Percentiles rank a stretch among this genome's conserved stretches.
These are phyloP conservation scores for Crioceris asparagi DNA, from an alignment of 2,888 invertebrate genomes.

Conservation along the genomic window DNA sequence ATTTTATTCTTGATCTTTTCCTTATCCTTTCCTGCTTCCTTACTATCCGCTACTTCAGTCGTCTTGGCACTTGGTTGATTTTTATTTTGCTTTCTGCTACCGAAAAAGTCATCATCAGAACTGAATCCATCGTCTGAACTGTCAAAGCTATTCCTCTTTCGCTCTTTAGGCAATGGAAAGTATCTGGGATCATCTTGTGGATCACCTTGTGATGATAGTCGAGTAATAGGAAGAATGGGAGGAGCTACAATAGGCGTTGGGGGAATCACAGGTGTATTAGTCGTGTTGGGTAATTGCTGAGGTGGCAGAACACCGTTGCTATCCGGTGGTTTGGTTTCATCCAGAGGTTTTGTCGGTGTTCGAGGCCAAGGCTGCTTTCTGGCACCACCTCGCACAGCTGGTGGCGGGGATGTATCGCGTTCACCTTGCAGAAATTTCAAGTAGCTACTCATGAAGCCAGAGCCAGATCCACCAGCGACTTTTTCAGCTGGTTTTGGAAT, in stretches of 20 bases:
- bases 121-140: slow-evolving; percentile 57
- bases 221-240: slow-evolving; percentile 10
- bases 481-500: too few relatives aligned
- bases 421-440: slow-evolving; percentile 76
- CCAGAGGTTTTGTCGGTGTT: slow-evolving; percentile 32
- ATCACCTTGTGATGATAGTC: slow-evolving; percentile 34
- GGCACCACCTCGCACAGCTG: slow-evolving; percentile 52
- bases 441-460: slow-evolving; percentile 81
- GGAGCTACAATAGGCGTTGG: slow-evolving; percentile 34
- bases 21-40: slow-evolving; percentile 16
- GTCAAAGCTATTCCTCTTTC: slow-evolving; percentile 56
- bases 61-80: slow-evolving; percentile 29
- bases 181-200: slow-evolving; percentile 58
- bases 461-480: too few relatives aligned
- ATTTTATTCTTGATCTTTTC: slow-evolving; percentile 13
- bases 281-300: slow-evolving; percentile 21
- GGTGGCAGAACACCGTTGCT: slow-evolving; percentile 25
- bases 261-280: slow-evolving; percentile 8
- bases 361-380: slow-evolving; percentile 59
- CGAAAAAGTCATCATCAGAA: slow-evolving; percentile 44
- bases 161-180: slow-evolving; percentile 60
- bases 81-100: slow-evolving; percentile 35
- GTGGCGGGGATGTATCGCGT: slow-evolving; percentile 70
- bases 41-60: slow-evolving; percentile 14
- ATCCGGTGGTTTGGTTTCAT: slow-evolving; percentile 16